These are phyloP conservation scores for Trididemnum miniatum DNA, from an alignment of 23 tunicate species.

Conservation along the genomic window DNA sequence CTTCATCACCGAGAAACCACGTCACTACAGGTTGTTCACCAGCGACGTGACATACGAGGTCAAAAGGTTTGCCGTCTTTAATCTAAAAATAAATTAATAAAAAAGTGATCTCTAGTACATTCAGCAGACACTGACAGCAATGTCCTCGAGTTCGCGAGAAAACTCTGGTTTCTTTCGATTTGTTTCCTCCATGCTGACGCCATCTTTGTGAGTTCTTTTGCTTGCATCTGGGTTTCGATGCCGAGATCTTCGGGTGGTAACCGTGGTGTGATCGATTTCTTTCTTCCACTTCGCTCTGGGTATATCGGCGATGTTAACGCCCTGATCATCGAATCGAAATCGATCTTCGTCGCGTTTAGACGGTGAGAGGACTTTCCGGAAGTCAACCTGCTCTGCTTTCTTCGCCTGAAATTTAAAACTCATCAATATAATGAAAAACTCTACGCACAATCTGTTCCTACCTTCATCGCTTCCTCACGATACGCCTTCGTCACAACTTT, in stretches of 20 bases:
- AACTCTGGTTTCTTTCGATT: conserved; percentile 48
- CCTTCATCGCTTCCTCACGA: conserved; percentile 72
- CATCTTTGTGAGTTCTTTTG: conserved; percentile 22
- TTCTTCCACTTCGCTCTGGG: conserved; percentile 73
- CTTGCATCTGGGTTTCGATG: conserved; percentile 33
- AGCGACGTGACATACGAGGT: conserved; percentile 64
- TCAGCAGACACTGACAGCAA: conserved; percentile 27
- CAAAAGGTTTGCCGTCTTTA: conserved; percentile 66
- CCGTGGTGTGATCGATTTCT: conserved; percentile 69
- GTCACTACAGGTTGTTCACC: conserved; percentile 70
- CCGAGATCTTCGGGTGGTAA: conserved; percentile 67
- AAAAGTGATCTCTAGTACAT: background rate
- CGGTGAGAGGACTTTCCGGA: conserved; percentile 76
- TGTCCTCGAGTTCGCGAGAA: conserved; percentile 34
- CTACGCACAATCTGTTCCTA: background rate
- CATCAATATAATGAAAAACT: background rate
- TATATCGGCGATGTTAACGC: conserved; percentile 21
- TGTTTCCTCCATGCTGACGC: conserved; percentile 19
- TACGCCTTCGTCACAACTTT: conserved; percentile 86
- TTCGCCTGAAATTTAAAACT: conserved; percentile 35
- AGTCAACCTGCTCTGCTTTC: conserved; percentile 81
- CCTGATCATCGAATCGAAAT: conserved; percentile 7
- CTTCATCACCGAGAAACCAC: conserved; percentile 78
- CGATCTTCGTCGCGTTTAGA: conserved; percentile 20
- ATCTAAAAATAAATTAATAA: conserved; percentile 19